A percentile compares a stretch with the other conserved stretches of the same genome.
These are phyloP conservation scores for Pseudolaguvia tuberculata DNA, from an alignment of 2,113 vertebrate genomes.

Conservation along the genomic window DNA sequence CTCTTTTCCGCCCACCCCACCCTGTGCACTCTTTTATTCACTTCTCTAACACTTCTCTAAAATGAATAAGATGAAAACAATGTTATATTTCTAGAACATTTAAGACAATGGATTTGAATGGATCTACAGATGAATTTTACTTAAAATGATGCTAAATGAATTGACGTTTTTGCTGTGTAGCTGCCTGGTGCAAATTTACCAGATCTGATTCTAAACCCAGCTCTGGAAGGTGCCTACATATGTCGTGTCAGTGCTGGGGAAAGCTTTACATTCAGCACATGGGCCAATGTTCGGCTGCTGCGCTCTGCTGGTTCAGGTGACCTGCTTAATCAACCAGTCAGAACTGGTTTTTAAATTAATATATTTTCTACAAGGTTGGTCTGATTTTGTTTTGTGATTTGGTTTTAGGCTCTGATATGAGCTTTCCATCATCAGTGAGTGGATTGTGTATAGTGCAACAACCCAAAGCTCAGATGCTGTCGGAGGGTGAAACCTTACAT, in stretches of 20 bases:
- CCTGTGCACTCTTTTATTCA: too few species aligned
- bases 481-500: slow-evolving; percentile 68
- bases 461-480: slow-evolving; percentile 58
- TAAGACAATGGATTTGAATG: background rate
- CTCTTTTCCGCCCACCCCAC: too few species aligned
- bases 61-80: background rate
- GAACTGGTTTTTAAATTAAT: background rate
- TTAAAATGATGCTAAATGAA: background rate
- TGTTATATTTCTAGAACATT: background rate
- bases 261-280: slow-evolving; percentile 71
- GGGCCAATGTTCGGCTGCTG: slow-evolving; percentile 65
- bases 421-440: slow-evolving; percentile 51
- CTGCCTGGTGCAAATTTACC: slow-evolving; percentile 60
- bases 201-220: slow-evolving; percentile 60
- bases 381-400: background rate
- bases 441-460: slow-evolving; percentile 65
- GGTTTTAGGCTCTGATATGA: background rate
- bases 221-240: slow-evolving; percentile 68
- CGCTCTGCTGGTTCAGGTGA: slow-evolving; percentile 56
- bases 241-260: slow-evolving; percentile 72
- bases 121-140: background rate
- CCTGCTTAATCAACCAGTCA: slow-evolving; percentile 46
- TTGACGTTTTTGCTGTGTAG: slow-evolving; percentile 48
- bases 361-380: background rate
- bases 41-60: too few species aligned